Conservation (phyloP, 2,797 vertebrate species). For the Ispidina picta region DNA sequence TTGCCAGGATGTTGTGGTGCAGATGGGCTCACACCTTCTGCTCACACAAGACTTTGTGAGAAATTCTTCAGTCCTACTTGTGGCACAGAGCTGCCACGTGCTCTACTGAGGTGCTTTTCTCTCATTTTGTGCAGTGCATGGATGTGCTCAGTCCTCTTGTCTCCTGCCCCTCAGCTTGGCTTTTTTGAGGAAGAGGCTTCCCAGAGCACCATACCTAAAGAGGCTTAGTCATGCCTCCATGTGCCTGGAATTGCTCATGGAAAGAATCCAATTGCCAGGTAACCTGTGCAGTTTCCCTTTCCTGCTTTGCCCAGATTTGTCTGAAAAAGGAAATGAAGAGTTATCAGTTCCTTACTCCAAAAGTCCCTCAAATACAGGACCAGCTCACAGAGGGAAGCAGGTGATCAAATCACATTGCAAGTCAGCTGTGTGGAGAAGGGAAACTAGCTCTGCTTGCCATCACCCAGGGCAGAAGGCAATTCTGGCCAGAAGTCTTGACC, state of each 20-base stretch:
- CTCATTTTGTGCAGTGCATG: not conserved
- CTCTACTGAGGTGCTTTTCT: not conserved
- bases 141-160: not conserved
- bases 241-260: not conserved
- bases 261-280: not conserved
- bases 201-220: not conserved
- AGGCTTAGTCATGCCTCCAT: accelerated
- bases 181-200: not conserved
- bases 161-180: not conserved
- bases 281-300: not conserved
- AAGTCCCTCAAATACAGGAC: not conserved
- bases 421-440: not conserved
- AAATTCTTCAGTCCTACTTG: not conserved
- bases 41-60: not conserved
- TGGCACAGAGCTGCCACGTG: not conserved
- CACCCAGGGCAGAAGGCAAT: not conserved
- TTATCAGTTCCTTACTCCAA: not conserved
- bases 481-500: not conserved
- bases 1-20: not conserved
- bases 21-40: not conserved
- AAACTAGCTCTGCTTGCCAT: not conserved
- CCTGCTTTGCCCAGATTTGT: not conserved
- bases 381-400: not conserved
- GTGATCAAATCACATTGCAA: not conserved
- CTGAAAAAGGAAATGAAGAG: slow-evolving; percentile 12